Conservation (phyloP, 1,140 invertebrate genomes). For the Bilobella aurantiaca region DNA sequence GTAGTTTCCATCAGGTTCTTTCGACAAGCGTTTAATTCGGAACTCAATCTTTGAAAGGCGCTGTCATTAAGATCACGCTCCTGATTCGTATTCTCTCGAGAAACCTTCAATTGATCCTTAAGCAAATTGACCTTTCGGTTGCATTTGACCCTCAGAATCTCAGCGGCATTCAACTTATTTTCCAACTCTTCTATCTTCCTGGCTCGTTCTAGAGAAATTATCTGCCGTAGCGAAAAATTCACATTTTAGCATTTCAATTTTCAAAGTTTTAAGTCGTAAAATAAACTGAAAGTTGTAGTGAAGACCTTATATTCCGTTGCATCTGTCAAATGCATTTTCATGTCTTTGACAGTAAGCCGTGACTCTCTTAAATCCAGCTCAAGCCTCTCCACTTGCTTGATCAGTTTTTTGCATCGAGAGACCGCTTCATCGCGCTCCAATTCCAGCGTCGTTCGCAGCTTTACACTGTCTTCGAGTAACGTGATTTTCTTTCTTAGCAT, state of each 20-base stretch:
- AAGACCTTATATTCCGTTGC: slow-evolving; percentile 68
- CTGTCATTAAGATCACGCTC: slow-evolving; percentile 58
- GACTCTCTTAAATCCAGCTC: slow-evolving; percentile 60
- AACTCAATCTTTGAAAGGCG: slow-evolving; percentile 53
- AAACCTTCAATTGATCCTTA: slow-evolving; percentile 49
- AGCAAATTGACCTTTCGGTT: slow-evolving; percentile 57
- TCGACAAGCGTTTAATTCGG: slow-evolving; percentile 60
- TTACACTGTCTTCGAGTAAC: slow-evolving; percentile 60
- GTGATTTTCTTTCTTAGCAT: slow-evolving; percentile 68
- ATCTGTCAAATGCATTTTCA: slow-evolving; percentile 65
- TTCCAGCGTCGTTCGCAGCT: slow-evolving; percentile 30
- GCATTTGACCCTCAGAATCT: slow-evolving; percentile 56
- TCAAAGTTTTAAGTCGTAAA: not conserved
- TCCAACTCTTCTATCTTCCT: slow-evolving; percentile 72
- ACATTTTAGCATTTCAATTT: not conserved
- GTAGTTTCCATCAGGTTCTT: slow-evolving; percentile 58
- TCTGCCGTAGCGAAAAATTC: slow-evolving; percentile 44
- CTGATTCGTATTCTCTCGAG: slow-evolving; percentile 28
- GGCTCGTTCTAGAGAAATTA: slow-evolving; percentile 64
- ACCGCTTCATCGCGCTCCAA: slow-evolving; percentile 32
- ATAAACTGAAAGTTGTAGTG: not conserved
- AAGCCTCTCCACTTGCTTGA: slow-evolving; percentile 63
- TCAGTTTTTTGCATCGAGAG: slow-evolving; percentile 55
- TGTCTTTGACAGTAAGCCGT: slow-evolving; percentile 57
- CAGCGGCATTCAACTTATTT: slow-evolving; percentile 59